A percentile compares a stretch with the other conserved stretches of the same genome.
Conservation (phyloP, 2,113 vertebrate genomes). For the Bucco capensis region DNA sequence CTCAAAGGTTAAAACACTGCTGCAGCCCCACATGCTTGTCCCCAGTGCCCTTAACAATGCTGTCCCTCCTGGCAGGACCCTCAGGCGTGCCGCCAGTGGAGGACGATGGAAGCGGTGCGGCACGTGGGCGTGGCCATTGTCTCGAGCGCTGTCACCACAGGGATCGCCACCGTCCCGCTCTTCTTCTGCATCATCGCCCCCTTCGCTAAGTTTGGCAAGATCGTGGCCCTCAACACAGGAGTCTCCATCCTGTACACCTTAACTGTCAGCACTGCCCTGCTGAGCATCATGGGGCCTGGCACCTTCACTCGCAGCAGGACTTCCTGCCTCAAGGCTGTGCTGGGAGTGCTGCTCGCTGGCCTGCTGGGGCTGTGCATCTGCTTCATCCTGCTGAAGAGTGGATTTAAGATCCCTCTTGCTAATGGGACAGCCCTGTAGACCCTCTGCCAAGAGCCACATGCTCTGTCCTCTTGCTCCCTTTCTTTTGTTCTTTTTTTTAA, state of each 20-base stretch:
- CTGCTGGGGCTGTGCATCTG: slow-evolving; percentile 76
- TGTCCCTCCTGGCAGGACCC: slow-evolving; percentile 71
- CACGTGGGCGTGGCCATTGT: slow-evolving; percentile 93
- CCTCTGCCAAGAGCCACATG: not conserved
- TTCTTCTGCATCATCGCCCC: slow-evolving; percentile 98
- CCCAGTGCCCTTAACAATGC: not conserved
- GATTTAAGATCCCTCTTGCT: slow-evolving; percentile 74
- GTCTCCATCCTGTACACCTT: slow-evolving; percentile 91
- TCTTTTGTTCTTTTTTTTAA: slow-evolving; percentile 1
- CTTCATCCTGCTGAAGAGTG: slow-evolving; percentile 74
- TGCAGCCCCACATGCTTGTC: not conserved
- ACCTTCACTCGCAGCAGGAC: slow-evolving; percentile 84
- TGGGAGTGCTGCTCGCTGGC: slow-evolving; percentile 70
- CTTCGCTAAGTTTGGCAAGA: slow-evolving; percentile 97
- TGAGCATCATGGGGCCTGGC: slow-evolving; percentile 84
- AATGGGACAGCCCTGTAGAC: slow-evolving; percentile 64
- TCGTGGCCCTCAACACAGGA: slow-evolving; percentile 92
- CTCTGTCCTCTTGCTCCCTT: not conserved
- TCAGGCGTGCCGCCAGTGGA: slow-evolving; percentile 76
- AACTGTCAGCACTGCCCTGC: slow-evolving; percentile 88
- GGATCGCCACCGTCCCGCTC: slow-evolving; percentile 90
- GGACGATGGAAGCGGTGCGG: slow-evolving; percentile 84
- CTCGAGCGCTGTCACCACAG: slow-evolving; percentile 90
- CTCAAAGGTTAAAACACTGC: not conserved
- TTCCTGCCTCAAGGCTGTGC: slow-evolving; percentile 87